phyloP scores from a whole-genome alignment of 2,113 vertebrate species.

The Isurus oxyrinchus region DNA sequence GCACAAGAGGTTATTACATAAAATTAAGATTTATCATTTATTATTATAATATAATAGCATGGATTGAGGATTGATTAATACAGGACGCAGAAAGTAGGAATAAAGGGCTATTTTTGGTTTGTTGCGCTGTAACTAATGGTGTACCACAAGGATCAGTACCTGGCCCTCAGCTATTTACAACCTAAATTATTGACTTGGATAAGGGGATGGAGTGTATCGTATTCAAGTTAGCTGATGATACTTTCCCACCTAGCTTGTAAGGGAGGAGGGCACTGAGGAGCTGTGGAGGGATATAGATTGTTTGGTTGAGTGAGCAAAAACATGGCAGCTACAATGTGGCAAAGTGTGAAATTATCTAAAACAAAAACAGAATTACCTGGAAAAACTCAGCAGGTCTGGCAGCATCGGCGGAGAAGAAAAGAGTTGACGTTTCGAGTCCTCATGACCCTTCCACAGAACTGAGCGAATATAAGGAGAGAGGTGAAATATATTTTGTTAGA shows the following conservation, averaged over 20 bases:
- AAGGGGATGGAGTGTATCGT: neutral
- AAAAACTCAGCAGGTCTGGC: no score
- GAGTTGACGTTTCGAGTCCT: no score
- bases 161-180: neutral
- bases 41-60: no score
- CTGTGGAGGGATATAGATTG: neutral
- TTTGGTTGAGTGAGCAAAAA: no score
- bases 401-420: no score
- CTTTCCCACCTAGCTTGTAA: neutral
- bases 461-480: no score
- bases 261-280: neutral
- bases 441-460: no score
- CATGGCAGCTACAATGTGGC: neutral
- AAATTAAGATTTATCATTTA: no score
- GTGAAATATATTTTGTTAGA: neutral
- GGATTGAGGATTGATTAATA: neutral
- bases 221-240: neutral
- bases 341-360: no score
- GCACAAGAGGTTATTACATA: no score
- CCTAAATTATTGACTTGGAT: neutral
- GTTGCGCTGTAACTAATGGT: neutral
- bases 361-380: no score
- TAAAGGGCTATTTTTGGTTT: neutral
- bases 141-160: neutral
- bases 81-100: neutral